A percentile compares a stretch with the other conserved stretches of the same genome.
These are phyloP conservation scores for Cyphomyrus discorhynchus DNA, from an alignment of 2,113 vertebrate genomes.

Conservation along the genomic window DNA sequence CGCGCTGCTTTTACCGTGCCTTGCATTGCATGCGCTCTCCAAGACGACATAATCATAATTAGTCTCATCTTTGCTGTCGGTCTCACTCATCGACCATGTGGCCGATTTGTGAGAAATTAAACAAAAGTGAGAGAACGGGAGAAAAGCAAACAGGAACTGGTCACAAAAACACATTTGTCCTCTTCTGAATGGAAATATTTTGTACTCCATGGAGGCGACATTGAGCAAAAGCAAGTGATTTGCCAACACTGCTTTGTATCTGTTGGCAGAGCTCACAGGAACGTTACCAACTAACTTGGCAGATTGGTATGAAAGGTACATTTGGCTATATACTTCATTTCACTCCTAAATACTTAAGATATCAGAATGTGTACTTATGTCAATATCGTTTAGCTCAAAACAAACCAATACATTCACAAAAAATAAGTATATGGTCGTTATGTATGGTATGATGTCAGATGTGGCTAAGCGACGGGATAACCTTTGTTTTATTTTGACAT, in stretches of 20 bases:
- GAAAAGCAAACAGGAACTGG: neutral
- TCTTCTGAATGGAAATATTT: neutral
- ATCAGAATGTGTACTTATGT: neutral
- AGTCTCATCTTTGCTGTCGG: neutral
- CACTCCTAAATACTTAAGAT: neutral
- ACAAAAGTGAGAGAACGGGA: neutral
- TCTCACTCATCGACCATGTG: neutral
- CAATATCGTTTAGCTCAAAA: neutral
- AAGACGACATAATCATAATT: neutral
- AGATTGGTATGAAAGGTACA: neutral
- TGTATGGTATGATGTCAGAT: neutral
- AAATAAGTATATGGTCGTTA: neutral
- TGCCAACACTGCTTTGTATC: neutral
- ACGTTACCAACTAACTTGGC: neutral
- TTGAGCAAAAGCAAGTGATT: neutral
- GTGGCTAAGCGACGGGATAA: neutral
- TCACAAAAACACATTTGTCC: neutral
- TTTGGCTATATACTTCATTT: neutral
- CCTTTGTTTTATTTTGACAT: neutral
- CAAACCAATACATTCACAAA: neutral
- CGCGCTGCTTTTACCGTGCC: neutral
- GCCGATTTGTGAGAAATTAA: neutral
- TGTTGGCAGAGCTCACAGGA: neutral
- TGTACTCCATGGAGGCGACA: neutral
- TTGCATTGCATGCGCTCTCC: neutral